Evolutionary conservation across 2,113 vertebrate species (phyloP), one percentile per base, ranked within the genome.

Genomic region (Eubucco bourcierii): DNA sequence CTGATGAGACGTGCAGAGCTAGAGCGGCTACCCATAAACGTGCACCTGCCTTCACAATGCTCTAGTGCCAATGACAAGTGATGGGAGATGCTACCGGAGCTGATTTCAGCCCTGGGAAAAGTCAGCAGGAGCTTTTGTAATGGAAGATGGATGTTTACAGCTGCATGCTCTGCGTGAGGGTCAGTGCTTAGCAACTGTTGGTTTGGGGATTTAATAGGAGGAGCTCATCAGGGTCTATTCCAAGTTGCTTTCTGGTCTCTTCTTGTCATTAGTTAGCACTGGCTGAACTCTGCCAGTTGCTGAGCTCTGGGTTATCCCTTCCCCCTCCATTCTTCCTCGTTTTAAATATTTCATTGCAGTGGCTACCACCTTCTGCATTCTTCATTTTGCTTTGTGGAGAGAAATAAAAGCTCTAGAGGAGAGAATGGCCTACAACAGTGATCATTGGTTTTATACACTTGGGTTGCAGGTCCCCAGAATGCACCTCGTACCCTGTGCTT

Each of bases 61-160:
- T 56, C 25, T 25, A 29, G 4, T 1, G 4, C 29, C 0, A 1
- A 24, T 23, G 47, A 20, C 12, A 11, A 19, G 29, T 3, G 47
- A n/a, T 23, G 29, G 47, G 41, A 78, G 31, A 28, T 37, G 25
- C 65, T 61, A 5, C 12, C 17, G 25, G 39, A 58, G 77, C 12
- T 52, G 47, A 29, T 23, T 77, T 80, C 65, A 52, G 71, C 76
- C 66, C 60, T 19, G 39, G 72, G 72, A 63, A 61, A 72, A 81
- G 61, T 19, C 65, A 79, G 14, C 67, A 44, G 66, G 33, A 86
- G 29, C 60, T 37, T 56, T 85, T 72, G 37, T 31, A 41, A 28
- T 6, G n/a, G 59, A 61, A 78, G 53, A 34, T 5, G 29, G 53
- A 60, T 66, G 65, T 60, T 66, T 27, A 39, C 44, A 82, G 65